Percentiles rank a stretch among this genome's conserved stretches.
phyloP scores from a whole-genome alignment of 2,113 vertebrate species.

The Nettapus auritus region DNA sequence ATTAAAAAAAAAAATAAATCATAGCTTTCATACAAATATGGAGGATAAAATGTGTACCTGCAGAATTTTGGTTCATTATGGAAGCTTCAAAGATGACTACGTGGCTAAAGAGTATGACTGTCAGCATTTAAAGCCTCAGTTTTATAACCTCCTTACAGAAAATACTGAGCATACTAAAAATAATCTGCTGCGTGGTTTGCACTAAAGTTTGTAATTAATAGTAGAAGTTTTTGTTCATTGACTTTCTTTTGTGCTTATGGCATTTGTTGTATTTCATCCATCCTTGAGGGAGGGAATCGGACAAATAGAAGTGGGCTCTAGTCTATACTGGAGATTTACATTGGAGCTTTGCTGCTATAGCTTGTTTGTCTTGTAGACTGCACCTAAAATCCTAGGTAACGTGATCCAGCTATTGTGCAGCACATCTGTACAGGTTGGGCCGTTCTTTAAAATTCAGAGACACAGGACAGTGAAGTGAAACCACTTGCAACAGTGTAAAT shows the following conservation, averaged over 20 bases:
- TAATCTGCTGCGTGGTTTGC: constrained; percentile 58
- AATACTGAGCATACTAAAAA: constrained; percentile 20
- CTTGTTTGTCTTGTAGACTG: background rate
- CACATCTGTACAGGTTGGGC: background rate
- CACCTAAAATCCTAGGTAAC: background rate
- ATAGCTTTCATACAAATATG: background rate
- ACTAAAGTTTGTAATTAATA: constrained; percentile 59
- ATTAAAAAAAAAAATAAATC: background rate
- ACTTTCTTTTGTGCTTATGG: background rate
- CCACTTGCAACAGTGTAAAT: background rate
- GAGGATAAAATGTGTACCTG: background rate
- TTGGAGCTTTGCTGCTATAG: background rate
- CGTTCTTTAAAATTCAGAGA: background rate
- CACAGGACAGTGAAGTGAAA: background rate
- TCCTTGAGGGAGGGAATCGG: background rate
- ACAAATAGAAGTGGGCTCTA: background rate
- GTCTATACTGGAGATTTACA: background rate
- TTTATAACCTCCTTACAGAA: background rate
- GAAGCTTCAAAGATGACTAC: background rate
- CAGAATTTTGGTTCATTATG: background rate
- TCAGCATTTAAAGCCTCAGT: background rate
- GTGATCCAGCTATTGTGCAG: background rate
- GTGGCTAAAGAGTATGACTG: background rate
- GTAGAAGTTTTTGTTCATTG: background rate
- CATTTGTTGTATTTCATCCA: background rate